These are phyloP conservation scores for Lithobius niger DNA, from an alignment of 1,140 invertebrate genomes.

Conservation along the genomic window DNA sequence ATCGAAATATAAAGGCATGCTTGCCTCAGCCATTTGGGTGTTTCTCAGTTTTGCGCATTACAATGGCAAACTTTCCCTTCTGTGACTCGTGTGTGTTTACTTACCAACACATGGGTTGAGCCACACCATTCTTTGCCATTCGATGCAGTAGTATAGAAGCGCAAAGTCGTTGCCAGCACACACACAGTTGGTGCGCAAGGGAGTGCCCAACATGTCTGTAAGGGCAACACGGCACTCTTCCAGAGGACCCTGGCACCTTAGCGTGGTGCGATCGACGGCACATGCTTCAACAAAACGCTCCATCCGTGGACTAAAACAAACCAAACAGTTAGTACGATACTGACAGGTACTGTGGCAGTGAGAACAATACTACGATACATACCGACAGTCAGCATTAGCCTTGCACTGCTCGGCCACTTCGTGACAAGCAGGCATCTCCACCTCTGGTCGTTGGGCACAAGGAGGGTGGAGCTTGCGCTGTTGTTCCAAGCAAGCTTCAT, in stretches of 20 bases:
- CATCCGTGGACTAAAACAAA: slow-evolving; percentile 2
- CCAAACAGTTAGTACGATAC: too few species aligned
- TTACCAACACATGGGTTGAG: slow-evolving; percentile 10
- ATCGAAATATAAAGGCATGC: too few species aligned
- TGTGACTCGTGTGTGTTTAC: too few species aligned
- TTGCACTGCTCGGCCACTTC: neutral
- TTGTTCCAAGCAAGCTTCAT: neutral
- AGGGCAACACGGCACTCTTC: neutral
- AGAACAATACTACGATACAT: neutral
- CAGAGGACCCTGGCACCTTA: neutral
- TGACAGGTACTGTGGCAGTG: neutral
- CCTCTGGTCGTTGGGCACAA: neutral
- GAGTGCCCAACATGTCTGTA: neutral
- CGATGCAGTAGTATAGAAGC: slow-evolving; percentile 1
- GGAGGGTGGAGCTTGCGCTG: slow-evolving; percentile 1
- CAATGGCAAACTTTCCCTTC: too few species aligned
- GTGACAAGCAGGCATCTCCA: neutral
- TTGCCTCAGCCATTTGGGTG: too few species aligned
- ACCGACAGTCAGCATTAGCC: neutral
- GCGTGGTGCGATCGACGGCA: slow-evolving; percentile 2
- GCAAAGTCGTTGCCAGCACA: slow-evolving; percentile 4
- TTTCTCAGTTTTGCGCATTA: too few species aligned
- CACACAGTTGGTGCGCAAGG: neutral
- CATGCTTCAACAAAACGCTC: slow-evolving; percentile 1
- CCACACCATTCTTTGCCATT: slow-evolving; percentile 3